Evolutionary conservation across 92 coral and sea anemone species (phyloP), one percentile per base, ranked within the genome.

Genomic region (Chrysogorgia sp.): DNA sequence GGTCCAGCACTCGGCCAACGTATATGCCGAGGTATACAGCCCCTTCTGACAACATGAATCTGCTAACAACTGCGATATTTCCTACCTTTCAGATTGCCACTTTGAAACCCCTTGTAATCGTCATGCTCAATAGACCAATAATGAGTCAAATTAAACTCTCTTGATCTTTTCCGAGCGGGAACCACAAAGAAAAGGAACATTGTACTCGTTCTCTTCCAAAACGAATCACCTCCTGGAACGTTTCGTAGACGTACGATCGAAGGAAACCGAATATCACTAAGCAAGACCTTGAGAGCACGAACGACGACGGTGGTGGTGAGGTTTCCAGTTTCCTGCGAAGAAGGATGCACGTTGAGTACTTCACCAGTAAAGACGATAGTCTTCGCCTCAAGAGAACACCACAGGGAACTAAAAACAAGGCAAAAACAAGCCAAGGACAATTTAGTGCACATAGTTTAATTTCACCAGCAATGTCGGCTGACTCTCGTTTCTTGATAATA

Each of bases 331-430:
- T 47, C 2, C 10, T 47, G 7, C n/a, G n/a, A n/a, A n/a, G 34
- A 26, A 6, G 50, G 14, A 2, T 30, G 3, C 25, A 43, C 21
- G 2, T 69, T 20, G 3, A 69, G 7, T 2, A 69, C 48, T 22
- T 48, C 60, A 24, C 60, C 76, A 26, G 76, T 69, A 48, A 69
- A 69, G 19, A 49, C 76, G 5, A 48, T 48, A 1, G 58, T 58
- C n/a, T 69, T 69, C 25, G 76, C 32, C 22, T n/a, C 34, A 1
- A 69, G 30, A 49, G 76, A 47, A 1, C 40, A 69, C 19, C 55
- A 10, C 2, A 30, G 22, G 0, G 2, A 21, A 29, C 24, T 30
- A 69, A 69, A 13, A 6, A 6, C 7, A 4, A 34, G 10, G 28
- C 23, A 23, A 2, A 21, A 12, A 26, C 29, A 12, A 10, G 55